A percentile compares a stretch with the other conserved stretches of the same genome.
These are phyloP conservation scores for Bujurquina vittata DNA, from an alignment of 2,113 vertebrate species.

Conservation along the genomic window DNA sequence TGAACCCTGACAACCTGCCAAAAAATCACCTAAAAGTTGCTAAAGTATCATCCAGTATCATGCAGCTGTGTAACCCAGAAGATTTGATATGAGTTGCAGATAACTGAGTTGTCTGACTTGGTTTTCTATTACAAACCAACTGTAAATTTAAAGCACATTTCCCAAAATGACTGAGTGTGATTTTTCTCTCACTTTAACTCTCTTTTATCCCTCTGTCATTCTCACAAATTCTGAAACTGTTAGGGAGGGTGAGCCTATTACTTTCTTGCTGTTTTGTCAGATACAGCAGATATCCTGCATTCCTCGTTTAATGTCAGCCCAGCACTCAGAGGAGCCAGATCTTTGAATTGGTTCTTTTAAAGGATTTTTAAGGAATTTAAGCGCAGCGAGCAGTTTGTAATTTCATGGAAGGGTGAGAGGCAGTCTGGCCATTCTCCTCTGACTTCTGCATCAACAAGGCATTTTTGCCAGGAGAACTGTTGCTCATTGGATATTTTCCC, in stretches of 20 bases:
- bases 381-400: neutral
- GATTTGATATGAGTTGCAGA: neutral
- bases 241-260: neutral
- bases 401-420: no score
- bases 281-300: neutral
- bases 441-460: no score
- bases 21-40: neutral
- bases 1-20: neutral
- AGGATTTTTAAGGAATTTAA: slow-evolving; percentile 20
- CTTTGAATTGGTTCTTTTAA: slow-evolving; percentile 11
- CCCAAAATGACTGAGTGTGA: neutral
- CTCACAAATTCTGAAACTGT: neutral
- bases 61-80: neutral
- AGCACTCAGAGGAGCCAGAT: slow-evolving; percentile 15
- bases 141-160: neutral
- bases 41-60: neutral
- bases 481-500: no score
- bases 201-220: neutral
- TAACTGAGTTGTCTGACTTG: neutral
- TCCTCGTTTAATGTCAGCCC: slow-evolving; percentile 23
- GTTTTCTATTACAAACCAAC: neutral
- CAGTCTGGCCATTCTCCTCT: no score
- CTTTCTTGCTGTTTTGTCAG: neutral
- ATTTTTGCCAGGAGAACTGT: no score
- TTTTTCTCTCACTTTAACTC: neutral